Conservation (phyloP, 2,797 vertebrate genomes). For the Enteromius argenteus region DNA sequence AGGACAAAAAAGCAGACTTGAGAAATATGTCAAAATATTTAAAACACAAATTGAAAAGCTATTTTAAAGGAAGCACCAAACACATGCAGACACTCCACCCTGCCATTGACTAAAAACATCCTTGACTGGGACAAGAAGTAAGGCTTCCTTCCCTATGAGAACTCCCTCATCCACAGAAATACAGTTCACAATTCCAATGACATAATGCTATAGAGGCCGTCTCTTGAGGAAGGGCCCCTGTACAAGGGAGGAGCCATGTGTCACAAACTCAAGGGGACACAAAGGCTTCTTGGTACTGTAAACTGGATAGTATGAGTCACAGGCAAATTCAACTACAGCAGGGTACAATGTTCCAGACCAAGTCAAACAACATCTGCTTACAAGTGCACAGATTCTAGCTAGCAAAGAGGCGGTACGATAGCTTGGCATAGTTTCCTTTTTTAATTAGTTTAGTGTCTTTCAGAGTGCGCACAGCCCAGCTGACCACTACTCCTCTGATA, state of each 20-base stretch:
- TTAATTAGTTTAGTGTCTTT: slow-evolving; percentile 6
- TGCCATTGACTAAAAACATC: slow-evolving; percentile 40
- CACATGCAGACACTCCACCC: slow-evolving; percentile 45
- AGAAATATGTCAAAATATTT: background rate
- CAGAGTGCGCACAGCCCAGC: background rate
- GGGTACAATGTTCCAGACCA: slow-evolving; percentile 15
- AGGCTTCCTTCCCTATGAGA: slow-evolving; percentile 42
- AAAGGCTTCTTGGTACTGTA: slow-evolving; percentile 41
- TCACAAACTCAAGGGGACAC: slow-evolving; percentile 10
- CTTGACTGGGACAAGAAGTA: slow-evolving; percentile 34
- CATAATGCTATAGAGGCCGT: slow-evolving; percentile 14
- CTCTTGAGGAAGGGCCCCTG: background rate
- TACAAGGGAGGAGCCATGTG: background rate
- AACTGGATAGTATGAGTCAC: slow-evolving; percentile 31
- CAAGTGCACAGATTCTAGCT: background rate
- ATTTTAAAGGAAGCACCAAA: slow-evolving; percentile 16
- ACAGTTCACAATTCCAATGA: slow-evolving; percentile 27
- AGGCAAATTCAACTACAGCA: slow-evolving; percentile 18
- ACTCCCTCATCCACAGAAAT: slow-evolving; percentile 29
- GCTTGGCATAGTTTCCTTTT: background rate
- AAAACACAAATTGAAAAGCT: background rate
- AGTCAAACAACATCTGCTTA: slow-evolving; percentile 13
- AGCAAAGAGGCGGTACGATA: background rate
- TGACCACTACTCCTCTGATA: background rate
- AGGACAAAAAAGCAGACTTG: background rate